Base-by-base conservation (phyloP, 2,113 vertebrate species). In the Crotalus helleri region DNA sequence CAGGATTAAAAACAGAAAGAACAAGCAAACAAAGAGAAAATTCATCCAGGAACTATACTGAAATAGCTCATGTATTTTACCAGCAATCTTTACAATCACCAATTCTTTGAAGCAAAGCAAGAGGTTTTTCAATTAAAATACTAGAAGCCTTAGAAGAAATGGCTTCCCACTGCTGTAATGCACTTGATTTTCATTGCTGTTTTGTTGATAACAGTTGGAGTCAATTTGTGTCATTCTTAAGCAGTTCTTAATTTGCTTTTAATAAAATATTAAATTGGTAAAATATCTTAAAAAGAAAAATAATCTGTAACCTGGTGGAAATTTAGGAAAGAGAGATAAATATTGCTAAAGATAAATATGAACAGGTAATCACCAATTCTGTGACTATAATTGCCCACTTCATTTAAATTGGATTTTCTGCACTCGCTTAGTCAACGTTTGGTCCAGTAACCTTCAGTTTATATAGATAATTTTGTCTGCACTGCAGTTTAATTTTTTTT, bases 331-430 rank as follows among this genome's bases (percentile, higher is more conserved):
- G 12, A 51, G n/a, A 49, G 33, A 0, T 0, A 91, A 91, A 81
- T 3, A 74, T 92, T 88, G 59, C 26, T 93, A 23, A 23, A 95
- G 54, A 92, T 92, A 93, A 54, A 55, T 10, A 1, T 57, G 23
- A 95, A 92, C 1, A 53, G 2, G 12, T 90, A 49, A 94, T 93
- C 69, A 29, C 12, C 87, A 90, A 87, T 93, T 93, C 33, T 87
- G 51, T 86, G 91, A 54, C 17, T 91, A 74, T 93, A 93, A 93
- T 89, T 93, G 87, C 58, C 53, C 51, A 89, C 74, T 92, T 94
- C 24, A 24, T 92, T 94, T 92, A 94, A 95, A 94, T 91, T 24
- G 91, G 26, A 90, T 95, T 95, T 95, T 93, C 49, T 92, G 1
- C 24, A 21, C 2, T 91, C 6, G 24, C 0, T 87, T 64, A 89